Base-by-base conservation (phyloP, 2,888 invertebrate species). In the Macrophya alboannulata region DNA sequence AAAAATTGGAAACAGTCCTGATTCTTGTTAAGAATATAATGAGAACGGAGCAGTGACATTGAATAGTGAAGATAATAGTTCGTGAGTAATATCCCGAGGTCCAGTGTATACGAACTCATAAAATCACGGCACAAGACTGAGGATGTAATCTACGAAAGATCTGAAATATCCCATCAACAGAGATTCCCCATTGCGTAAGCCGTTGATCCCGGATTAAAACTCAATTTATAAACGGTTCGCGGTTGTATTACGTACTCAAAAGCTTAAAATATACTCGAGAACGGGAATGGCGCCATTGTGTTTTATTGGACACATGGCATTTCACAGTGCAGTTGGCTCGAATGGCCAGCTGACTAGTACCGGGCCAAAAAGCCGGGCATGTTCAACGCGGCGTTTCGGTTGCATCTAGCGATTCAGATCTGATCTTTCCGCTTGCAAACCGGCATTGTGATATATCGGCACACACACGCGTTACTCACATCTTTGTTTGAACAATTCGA, bases 201-300 rank as follows among this genome's bases (percentile, higher is more conserved):
- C 87, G 89, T 89, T 91, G 91, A 91, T 91, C 91, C 91, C 87
- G 90, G 89, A 89, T 89, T 91, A 91, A 91, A 88, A 91, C 90
- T 91, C 91, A 91, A 91, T 91, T 91, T 91, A 91, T 91, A 91
- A 91, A 91, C 92, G 89, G 86, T 89, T 84, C 87, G 85, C 85
- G 88, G 89, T 83, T 83, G 89, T 88, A 89, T 91, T 90, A 89
- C 87, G 89, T 90, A 89, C 90, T 90, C 89, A 90, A 90, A 90
- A 91, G 90, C 90, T 91, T 91, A 91, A 91, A 91, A 90, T 90
- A 91, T 90, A 90, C 90, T 88, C 89, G 88, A 87, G 86, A 86
- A 86, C 87, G 87, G 87, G 76, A 62, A 83, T 43, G 81, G 62
- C 81, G 88, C 85, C 87, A 88, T 89, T 89, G 86, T 88, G 72